Evolutionary conservation across 2,888 invertebrate genomes (phyloP).

Genomic region (Tineola bisselliella): DNA sequence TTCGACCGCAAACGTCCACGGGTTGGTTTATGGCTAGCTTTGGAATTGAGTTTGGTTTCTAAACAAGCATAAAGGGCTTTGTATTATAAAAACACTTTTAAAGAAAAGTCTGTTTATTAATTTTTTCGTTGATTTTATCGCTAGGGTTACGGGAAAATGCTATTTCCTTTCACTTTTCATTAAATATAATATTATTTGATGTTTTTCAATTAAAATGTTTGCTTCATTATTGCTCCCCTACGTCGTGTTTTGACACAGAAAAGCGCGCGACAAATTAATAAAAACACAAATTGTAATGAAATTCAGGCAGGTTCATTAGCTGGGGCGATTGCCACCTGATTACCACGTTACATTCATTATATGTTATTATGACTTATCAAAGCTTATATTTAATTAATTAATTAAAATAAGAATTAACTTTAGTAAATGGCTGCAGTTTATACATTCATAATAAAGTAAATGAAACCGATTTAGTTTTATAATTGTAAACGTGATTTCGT

Average conservation of each 20-base stretch:
- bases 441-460: too few relatives aligned
- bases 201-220: slow-evolving; percentile 5
- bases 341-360: slow-evolving; percentile 15
- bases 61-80: too few relatives aligned
- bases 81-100: too few relatives aligned
- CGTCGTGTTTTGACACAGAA: background rate
- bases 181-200: background rate
- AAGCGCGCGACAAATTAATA: slow-evolving; percentile 1
- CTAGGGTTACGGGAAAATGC: background rate
- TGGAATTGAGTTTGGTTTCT: background rate
- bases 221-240: slow-evolving; percentile 1
- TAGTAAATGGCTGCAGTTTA: too few relatives aligned
- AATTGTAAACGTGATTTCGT: too few relatives aligned
- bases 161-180: background rate
- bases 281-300: slow-evolving; percentile 16
- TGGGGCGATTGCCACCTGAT: slow-evolving; percentile 19
- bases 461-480: too few relatives aligned
- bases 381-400: too few relatives aligned
- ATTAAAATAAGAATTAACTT: too few relatives aligned
- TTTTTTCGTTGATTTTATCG: too few relatives aligned
- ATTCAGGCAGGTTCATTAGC: slow-evolving; percentile 22
- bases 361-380: slow-evolving; percentile 17
- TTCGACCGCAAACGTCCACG: background rate
- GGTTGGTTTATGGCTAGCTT: background rate
- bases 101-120: too few relatives aligned